Evolutionary conservation across 53 echinoderm and acorn worm species (phyloP).

Genomic region (Luidia sarsii): DNA sequence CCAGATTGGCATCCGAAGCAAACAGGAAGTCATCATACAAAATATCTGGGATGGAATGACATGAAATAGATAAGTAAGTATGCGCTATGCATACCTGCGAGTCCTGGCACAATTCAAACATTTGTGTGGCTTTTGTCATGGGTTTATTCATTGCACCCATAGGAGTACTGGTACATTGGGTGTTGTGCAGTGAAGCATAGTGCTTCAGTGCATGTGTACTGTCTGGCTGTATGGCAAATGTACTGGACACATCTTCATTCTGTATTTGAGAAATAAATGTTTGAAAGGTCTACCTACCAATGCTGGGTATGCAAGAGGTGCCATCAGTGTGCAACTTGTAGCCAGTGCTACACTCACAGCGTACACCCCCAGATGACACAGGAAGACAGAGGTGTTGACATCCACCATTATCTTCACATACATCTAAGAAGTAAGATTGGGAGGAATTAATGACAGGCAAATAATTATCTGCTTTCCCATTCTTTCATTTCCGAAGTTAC

Average conservation of each 20-base stretch:
- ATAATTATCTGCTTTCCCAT: background rate
- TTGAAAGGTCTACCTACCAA: constrained; percentile 6
- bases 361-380: constrained; percentile 42
- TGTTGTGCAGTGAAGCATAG: no score
- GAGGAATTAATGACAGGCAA: background rate
- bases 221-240: no score
- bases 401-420: constrained; percentile 77
- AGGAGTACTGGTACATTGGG: no score
- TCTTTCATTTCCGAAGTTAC: no score
- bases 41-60: constrained; percentile 54
- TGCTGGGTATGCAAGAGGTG: constrained; percentile 61
- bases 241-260: no score
- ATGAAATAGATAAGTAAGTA: background rate
- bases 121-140: background rate
- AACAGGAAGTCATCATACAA: constrained; percentile 76
- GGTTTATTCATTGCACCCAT: background rate
- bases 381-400: constrained; percentile 78
- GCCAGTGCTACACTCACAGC: constrained; percentile 79
- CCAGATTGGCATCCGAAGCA: constrained; percentile 77
- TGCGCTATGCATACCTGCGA: no score
- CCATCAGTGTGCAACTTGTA: constrained; percentile 68
- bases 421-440: constrained; percentile 46
- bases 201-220: no score
- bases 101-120: background rate
- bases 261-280: no score